Base-by-base conservation (phyloP, 2,113 vertebrate species). In the Catagonus wagneri region DNA sequence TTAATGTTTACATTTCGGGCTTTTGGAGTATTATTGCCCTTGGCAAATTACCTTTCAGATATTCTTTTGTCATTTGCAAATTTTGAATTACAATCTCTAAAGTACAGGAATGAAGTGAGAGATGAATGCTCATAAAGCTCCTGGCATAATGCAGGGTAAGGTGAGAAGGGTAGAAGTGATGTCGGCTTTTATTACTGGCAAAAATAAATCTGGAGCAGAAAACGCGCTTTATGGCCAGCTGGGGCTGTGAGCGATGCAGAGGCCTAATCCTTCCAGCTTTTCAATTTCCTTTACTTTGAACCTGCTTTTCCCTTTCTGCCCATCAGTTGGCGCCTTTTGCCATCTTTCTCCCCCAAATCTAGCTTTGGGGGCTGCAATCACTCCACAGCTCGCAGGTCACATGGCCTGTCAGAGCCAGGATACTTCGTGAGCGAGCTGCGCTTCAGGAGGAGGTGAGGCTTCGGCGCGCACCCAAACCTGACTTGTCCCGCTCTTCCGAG, bases 341-440 rank as follows among this genome's bases (percentile, higher is more conserved):
- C 25, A 2, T 83, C 22, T n/a, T 58, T 16, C 2, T 0, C 2
- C 23, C 34, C 44, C n/a, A 56, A 16, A n/a, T 27, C 85, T 78
- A 2, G 79, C n/a, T 90, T 85, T 12, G 71, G 90, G 92, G 95
- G 75, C 80, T 50, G 95, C 84, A 60, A 68, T 34, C 13, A n/a
- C 83, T 81, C 93, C 1, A 78, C 96, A 79, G 90, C 97, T 93
- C 72, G 52, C 63, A 36, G 95, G 96, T 97, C 97, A 97, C 97
- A 86, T 96, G 97, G 90, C 84, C 93, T 52, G 93, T 54, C 32
- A 12, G 83, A 83, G 65, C 84, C 4, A 17, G 65, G 88, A 83
- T 84, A 95, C 56, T 75, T 92, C 25, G 75, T 76, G 78, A 56
- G 1, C 6, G 65, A 86, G 95, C 89, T 1, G 91, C 68, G 54